A percentile compares a stretch with the other conserved stretches of the same genome.
These are phyloP conservation scores for Neria commutata DNA, from an alignment of 2,888 invertebrate species.

Conservation along the genomic window DNA sequence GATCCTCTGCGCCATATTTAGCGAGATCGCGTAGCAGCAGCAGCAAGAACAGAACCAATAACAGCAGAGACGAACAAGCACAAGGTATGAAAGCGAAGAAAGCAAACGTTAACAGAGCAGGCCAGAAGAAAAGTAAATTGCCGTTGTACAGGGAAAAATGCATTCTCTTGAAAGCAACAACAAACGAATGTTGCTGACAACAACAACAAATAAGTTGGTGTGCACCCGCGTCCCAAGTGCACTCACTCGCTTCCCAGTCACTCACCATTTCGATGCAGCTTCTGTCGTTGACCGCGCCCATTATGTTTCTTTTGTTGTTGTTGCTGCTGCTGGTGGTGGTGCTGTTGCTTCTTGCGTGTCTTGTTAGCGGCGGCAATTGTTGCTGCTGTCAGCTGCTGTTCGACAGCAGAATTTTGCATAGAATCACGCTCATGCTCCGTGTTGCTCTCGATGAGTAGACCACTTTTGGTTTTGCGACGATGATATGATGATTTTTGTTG, in stretches of 20 bases:
- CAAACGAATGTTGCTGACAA: constrained; percentile 3
- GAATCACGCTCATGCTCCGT: constrained; percentile 33
- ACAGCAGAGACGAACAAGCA: too few species aligned
- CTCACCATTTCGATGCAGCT: constrained; percentile 48
- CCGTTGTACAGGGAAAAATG: background rate
- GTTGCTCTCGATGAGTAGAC: constrained; percentile 55
- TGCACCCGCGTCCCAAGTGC: background rate
- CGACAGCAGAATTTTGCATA: constrained; percentile 25
- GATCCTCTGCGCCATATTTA: constrained; percentile 30
- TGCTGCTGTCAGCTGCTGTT: constrained; percentile 10
- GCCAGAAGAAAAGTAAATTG: too few species aligned
- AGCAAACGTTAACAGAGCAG: constrained; percentile 10
- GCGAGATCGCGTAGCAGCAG: too few species aligned
- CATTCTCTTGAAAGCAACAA: constrained; percentile 5
- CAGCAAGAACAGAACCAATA: too few species aligned
- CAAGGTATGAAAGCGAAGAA: constrained; percentile 20
- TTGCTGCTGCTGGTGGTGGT: constrained; percentile 29
- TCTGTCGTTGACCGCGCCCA: constrained; percentile 46
- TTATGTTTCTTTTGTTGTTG: constrained; percentile 31
- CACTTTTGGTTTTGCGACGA: constrained; percentile 56
- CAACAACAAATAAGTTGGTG: constrained; percentile 2
- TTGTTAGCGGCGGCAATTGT: constrained; percentile 18
- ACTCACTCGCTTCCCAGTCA: constrained; percentile 7
- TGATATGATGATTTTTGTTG: constrained; percentile 16
- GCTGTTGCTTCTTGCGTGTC: constrained; percentile 40